Base-by-base conservation (phyloP, 2,888 invertebrate species). In the Steromphala cineraria region DNA sequence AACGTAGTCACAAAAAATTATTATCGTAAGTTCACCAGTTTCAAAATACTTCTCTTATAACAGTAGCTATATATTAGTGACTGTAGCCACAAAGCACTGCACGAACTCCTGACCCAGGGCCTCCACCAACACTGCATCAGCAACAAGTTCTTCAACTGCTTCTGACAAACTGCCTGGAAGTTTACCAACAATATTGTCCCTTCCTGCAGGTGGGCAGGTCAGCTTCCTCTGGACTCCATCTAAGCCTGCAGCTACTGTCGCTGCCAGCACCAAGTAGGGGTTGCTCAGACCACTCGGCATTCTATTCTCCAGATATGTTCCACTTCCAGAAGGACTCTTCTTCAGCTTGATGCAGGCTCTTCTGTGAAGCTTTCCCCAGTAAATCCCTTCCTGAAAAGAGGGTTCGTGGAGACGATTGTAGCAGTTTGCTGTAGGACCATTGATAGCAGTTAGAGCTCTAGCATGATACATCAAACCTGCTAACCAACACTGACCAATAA, bases 391-490 rank as follows among this genome's bases (percentile, higher is more conserved):
- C 1, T 67, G 31, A 8, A 0, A 8, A 7, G 21, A 15, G 2
- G 75, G 46, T 2, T 3, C 17, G 24, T 28, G 67, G n/a, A 79
- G 46, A 10, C 78, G 78, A 19, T 62, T 74, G 67, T 79, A 82
- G 31, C 82, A 82, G 79, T 78, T 82, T 55, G 67, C 75, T 17
- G 78, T 82, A 15, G 82, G 82, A 36, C 82, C 56, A n/a, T 36
- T 78, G 8, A 82, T 17, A 0, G 80, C 78, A 28, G 82, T 82
- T 36, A 82, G 53, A 4, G 78, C 78, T 19, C 53, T 52, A 8
- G 78, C 82, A 31, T 82, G 82, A n/a, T 67, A 21, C 21, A 82
- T 53, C 75, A 82, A 31, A 24, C 82, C 82, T 40, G 80, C 80
- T 17, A 80, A 46, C 82, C 82, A 82, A 17, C 19, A n/a, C 7